A percentile compares a stretch with the other conserved stretches of the same genome.
Evolutionary conservation across 2,113 vertebrate genomes (phyloP).

Genomic region (Platichthys flesus): DNA sequence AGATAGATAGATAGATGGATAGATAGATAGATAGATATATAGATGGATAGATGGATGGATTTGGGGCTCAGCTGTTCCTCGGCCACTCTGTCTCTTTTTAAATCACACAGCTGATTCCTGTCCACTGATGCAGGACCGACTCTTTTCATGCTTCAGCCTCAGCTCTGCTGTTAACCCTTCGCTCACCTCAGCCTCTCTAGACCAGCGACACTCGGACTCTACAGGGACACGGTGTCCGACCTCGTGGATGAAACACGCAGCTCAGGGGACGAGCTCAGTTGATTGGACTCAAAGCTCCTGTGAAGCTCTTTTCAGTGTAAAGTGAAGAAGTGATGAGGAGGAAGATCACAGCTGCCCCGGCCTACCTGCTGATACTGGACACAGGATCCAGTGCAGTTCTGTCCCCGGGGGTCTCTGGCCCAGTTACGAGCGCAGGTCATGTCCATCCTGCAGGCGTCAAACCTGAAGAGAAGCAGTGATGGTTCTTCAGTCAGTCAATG

Average conservation of each 20-base stretch:
- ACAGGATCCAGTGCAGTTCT: constrained; percentile 82
- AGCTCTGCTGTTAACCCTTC: constrained; percentile 51
- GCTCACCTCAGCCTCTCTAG: not conserved
- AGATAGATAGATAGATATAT: not conserved
- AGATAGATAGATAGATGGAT: no score
- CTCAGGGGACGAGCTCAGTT: not conserved
- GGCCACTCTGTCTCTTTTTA: constrained; percentile 54
- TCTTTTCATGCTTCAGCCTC: constrained; percentile 55
- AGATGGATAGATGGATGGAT: not conserved
- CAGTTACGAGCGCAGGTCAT: constrained; percentile 83
- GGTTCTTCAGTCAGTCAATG: no score
- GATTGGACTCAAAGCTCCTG: no score
- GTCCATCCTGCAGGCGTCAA: constrained; percentile 83
- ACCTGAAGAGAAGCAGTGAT: constrained; percentile 71
- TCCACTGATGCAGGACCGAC: constrained; percentile 47
- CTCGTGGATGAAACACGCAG: not conserved
- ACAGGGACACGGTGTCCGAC: constrained; percentile 4
- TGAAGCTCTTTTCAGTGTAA: no score
- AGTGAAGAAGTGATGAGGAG: no score
- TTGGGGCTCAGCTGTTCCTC: constrained; percentile 52
- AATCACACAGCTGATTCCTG: constrained; percentile 59
- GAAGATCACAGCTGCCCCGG: not conserved
- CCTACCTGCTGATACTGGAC: constrained; percentile 86
- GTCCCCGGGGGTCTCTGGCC: constrained; percentile 78
- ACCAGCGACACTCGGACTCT: not conserved